Conservation (phyloP, 2,113 vertebrate genomes). For the Noturus placidus region DNA sequence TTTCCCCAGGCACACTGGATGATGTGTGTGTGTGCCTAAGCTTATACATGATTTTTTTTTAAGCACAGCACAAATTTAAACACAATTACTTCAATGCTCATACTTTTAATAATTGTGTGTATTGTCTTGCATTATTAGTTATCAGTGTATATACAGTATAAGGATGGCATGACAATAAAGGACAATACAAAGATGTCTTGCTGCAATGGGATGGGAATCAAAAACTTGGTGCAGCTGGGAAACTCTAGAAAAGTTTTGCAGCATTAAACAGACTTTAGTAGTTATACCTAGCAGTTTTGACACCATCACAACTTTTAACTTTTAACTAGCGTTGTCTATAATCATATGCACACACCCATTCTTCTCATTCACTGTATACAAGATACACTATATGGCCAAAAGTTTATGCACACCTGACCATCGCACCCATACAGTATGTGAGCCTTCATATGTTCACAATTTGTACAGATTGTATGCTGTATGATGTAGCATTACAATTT, state of each 20-base stretch:
- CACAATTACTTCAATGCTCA: not conserved
- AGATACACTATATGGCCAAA: not conserved
- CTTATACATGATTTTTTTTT: conserved; percentile 25
- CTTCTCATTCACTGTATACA: not conserved
- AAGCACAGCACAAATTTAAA: not conserved
- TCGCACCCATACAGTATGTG: not conserved
- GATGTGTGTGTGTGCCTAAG: conserved; percentile 14
- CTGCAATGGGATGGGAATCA: conserved; percentile 6
- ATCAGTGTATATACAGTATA: not conserved
- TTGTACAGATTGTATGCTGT: not conserved
- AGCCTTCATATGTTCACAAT: not conserved
- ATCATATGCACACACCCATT: not conserved
- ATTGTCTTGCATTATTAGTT: not conserved
- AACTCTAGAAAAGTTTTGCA: not conserved
- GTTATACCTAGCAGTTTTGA: not conserved
- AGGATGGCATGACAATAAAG: not conserved
- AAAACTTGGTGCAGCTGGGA: not conserved
- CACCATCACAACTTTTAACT: not conserved
- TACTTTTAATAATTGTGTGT: not conserved
- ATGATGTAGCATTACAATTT: not conserved
- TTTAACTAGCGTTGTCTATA: not conserved
- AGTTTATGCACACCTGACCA: not conserved
- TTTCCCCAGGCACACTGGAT: conserved; percentile 53
- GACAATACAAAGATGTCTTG: not conserved
- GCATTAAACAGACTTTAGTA: conserved; percentile 8